Evolutionary conservation across 2,888 invertebrate genomes (phyloP).

Genomic region (Anthrax anthrax): DNA sequence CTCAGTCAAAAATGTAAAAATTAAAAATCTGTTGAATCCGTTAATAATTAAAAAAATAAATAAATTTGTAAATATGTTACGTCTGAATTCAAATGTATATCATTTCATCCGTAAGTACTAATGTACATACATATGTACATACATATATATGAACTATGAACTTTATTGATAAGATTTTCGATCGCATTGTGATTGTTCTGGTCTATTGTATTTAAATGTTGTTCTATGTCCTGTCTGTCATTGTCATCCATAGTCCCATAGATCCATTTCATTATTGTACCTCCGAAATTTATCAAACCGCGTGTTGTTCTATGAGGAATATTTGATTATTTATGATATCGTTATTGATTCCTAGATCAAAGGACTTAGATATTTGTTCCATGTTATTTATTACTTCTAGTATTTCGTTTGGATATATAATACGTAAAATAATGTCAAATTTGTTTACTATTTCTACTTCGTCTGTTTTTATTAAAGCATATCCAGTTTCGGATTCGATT

Average conservation of each 20-base stretch:
- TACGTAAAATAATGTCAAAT: neutral
- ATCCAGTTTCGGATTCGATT: neutral
- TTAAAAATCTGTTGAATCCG: no score
- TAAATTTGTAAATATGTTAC: no score
- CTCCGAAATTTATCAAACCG: conserved; percentile 1
- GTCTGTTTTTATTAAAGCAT: neutral
- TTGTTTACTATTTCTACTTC: neutral
- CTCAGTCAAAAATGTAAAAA: no score
- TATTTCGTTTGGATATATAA: neutral
- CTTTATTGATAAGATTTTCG: no score
- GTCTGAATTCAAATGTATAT: no score
- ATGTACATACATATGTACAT: no score
- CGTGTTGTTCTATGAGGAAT: neutral
- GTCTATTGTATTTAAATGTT: conserved; percentile 1
- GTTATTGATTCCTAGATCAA: no score
- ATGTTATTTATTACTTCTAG: neutral
- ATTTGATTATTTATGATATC: neutral
- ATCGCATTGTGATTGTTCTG: conserved; percentile 5
- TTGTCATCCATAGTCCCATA: conserved; percentile 4
- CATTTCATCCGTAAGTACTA: no score
- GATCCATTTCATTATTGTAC: neutral
- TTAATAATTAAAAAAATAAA: no score
- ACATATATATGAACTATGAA: no score
- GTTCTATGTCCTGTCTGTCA: neutral
- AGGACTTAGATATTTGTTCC: no score